Evolutionary conservation across 2,113 vertebrate genomes (phyloP).

Genomic region (Camelus dromedarius): DNA sequence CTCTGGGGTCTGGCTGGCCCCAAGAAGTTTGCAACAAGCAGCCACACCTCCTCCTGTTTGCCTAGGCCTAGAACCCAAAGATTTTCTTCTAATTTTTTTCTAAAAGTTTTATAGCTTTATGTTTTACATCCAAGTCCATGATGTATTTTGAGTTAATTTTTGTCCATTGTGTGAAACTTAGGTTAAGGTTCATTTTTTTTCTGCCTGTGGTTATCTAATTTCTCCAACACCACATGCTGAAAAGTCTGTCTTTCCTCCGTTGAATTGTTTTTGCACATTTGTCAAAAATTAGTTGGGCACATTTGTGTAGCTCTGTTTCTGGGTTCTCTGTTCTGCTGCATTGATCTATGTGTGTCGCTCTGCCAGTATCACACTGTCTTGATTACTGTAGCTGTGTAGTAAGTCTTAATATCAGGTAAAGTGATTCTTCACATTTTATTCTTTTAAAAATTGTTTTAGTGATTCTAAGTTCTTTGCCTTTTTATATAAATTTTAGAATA

Average conservation of each 20-base stretch:
- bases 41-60: neutral
- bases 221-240: neutral
- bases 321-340: neutral
- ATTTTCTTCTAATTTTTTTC: neutral
- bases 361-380: neutral
- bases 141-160: constrained; percentile 36
- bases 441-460: constrained; percentile 17
- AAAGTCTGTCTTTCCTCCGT: neutral
- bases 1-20: neutral
- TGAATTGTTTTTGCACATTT: constrained; percentile 15
- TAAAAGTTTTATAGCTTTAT: neutral
- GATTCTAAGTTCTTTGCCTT: neutral
- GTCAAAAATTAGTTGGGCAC: neutral
- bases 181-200: neutral
- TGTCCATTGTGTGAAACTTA: neutral
- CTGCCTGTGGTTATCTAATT: neutral
- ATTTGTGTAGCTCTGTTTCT: constrained; percentile 29
- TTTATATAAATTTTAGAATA: neutral
- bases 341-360: neutral
- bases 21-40: neutral
- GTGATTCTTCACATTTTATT: neutral
- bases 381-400: neutral
- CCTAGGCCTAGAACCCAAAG: neutral
- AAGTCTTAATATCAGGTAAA: neutral
- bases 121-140: constrained; percentile 4